phyloP scores from a whole-genome alignment of 1,140 invertebrate species.

The Acromyrmex echinatior region DNA sequence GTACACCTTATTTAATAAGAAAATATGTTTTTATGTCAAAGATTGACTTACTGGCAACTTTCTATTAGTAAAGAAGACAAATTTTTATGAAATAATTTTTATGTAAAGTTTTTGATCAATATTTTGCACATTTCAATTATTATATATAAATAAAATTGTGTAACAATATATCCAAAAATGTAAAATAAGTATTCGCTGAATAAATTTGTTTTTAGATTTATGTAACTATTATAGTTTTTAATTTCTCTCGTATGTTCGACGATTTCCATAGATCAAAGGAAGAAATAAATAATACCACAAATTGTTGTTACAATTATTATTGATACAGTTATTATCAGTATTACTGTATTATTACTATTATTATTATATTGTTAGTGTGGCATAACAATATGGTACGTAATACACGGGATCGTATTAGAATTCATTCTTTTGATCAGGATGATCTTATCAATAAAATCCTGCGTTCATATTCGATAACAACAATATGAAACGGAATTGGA shows the following conservation, averaged over 20 bases:
- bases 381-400: slow-evolving; percentile 72
- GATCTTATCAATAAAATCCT: slow-evolving; percentile 38
- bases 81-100: slow-evolving; percentile 24
- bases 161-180: background rate
- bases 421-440: slow-evolving; percentile 12
- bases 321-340: slow-evolving; percentile 70
- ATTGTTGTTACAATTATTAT: slow-evolving; percentile 66
- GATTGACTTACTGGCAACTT: background rate
- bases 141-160: background rate
- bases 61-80: background rate
- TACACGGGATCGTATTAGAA: slow-evolving; percentile 30
- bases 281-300: slow-evolving; percentile 33
- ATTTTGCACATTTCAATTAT: background rate
- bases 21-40: slow-evolving; percentile 4
- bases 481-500: slow-evolving; percentile 22
- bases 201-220: background rate
- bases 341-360: slow-evolving; percentile 70
- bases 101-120: background rate
- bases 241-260: background rate
- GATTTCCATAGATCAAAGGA: background rate
- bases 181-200: background rate
- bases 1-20: background rate
- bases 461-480: slow-evolving; percentile 45
- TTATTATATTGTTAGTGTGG: slow-evolving; percentile 79
- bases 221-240: background rate